phyloP scores from a whole-genome alignment of 2,113 vertebrate genomes.

The Oncorhynchus mykiss region DNA sequence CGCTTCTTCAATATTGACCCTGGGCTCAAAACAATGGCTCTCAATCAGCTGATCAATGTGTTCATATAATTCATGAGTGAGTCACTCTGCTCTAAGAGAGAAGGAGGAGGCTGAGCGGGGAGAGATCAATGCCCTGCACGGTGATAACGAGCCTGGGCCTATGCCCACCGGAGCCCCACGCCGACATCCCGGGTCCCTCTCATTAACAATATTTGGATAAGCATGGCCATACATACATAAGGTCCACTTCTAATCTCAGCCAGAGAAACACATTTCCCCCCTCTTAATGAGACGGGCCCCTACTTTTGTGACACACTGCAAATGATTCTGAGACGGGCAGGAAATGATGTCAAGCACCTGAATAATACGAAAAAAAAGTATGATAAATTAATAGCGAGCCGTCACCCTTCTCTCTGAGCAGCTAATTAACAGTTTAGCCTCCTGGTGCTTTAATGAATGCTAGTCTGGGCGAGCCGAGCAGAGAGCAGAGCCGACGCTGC shows the following conservation, averaged over 20 bases:
- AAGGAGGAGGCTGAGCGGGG: conserved; percentile 78
- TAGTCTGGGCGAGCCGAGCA: conserved; percentile 11
- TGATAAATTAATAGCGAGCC: conserved; percentile 67
- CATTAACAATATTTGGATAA: conserved; percentile 75
- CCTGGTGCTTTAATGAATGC: conserved; percentile 76
- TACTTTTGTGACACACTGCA: conserved; percentile 58
- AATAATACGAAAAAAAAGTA: conserved; percentile 26
- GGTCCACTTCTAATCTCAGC: conserved; percentile 63
- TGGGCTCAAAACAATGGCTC: conserved; percentile 94
- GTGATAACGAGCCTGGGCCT: conserved; percentile 91
- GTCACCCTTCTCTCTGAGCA: conserved; percentile 69
- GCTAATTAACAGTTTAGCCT: conserved; percentile 82
- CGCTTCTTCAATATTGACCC: conserved; percentile 92
- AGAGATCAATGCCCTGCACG: conserved; percentile 91
- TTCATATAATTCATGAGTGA: conserved; percentile 97
- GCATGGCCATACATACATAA: conserved; percentile 73
- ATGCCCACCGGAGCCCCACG: conserved; percentile 84
- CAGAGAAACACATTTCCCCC: conserved; percentile 64
- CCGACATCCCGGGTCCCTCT: conserved; percentile 61
- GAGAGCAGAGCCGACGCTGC: conserved; percentile 60
- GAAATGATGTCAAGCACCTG: conserved; percentile 67
- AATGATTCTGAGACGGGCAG: conserved; percentile 62
- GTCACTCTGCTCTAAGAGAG: conserved; percentile 84
- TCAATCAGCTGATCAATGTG: conserved; percentile 99
- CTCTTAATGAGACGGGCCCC: conserved; percentile 64